Conservation (phyloP, 2,797 vertebrate genomes). For the Tympanoctomys barrerae region DNA sequence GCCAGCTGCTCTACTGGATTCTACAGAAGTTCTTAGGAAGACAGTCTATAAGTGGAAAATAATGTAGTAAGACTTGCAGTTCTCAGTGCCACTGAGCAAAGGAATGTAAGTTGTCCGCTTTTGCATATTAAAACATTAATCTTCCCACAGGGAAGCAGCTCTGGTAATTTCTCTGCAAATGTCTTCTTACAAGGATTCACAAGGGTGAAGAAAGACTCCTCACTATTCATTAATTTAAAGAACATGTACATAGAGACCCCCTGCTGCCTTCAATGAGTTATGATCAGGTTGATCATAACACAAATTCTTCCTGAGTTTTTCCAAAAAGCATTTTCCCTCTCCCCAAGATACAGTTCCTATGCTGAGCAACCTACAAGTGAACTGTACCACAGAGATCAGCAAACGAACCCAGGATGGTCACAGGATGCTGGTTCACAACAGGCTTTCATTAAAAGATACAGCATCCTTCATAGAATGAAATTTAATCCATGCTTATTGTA, state of each 20-base stretch:
- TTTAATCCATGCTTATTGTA: constrained; percentile 47
- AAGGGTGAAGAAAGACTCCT: constrained; percentile 69
- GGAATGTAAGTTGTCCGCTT: constrained; percentile 69
- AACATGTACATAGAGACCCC: constrained; percentile 49
- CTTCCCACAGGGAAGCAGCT: constrained; percentile 64
- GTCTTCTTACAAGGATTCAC: constrained; percentile 74
- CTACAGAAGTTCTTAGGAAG: constrained; percentile 31
- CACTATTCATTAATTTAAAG: constrained; percentile 70
- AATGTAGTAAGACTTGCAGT: not conserved
- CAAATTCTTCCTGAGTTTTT: constrained; percentile 48
- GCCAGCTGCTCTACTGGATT: not conserved
- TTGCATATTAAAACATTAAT: constrained; percentile 81
- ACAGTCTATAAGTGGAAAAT: not conserved
- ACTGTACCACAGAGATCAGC: not conserved
- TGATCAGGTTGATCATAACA: constrained; percentile 31
- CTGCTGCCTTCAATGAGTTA: constrained; percentile 61
- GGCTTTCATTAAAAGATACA: not conserved
- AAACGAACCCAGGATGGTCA: not conserved
- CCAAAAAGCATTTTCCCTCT: constrained; percentile 31
- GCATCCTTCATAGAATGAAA: not conserved
- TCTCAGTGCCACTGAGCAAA: constrained; percentile 38
- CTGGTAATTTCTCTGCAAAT: constrained; percentile 73
- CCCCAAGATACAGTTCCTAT: constrained; percentile 44
- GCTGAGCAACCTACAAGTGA: constrained; percentile 49
- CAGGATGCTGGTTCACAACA: not conserved